These are phyloP conservation scores for Zaprionus tsacasi DNA, from an alignment of 1,140 invertebrate genomes.

Conservation along the genomic window DNA sequence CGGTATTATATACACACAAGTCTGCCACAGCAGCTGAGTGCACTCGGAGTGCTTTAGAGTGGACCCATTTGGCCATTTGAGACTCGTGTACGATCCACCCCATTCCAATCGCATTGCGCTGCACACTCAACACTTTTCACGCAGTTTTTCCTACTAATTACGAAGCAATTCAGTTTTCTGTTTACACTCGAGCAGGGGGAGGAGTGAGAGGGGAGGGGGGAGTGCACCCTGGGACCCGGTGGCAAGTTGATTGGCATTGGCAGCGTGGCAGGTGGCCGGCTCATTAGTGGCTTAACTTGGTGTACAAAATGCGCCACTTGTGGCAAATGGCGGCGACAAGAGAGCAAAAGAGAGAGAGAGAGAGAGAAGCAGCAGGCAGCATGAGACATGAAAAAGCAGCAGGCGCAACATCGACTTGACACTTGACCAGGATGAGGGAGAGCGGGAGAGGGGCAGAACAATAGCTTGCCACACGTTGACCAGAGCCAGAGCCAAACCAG, in stretches of 20 bases:
- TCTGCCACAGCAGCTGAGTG: not conserved
- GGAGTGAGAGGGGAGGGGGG: not conserved
- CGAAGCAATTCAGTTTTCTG: slow-evolving; percentile 81
- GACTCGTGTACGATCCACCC: not conserved
- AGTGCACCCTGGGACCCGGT: slow-evolving; percentile 15
- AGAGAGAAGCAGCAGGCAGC: slow-evolving; percentile 47
- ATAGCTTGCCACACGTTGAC: slow-evolving; percentile 73
- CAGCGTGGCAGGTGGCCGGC: slow-evolving; percentile 76
- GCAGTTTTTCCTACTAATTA: slow-evolving; percentile 81
- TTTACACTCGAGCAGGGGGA: slow-evolving; percentile 51
- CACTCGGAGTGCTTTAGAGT: not conserved
- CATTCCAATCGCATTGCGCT: not conserved
- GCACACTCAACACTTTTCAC: slow-evolving; percentile 41
- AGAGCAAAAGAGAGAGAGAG: not conserved
- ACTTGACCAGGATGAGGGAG: slow-evolving; percentile 60
- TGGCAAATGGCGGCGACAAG: slow-evolving; percentile 59
- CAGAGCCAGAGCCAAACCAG: slow-evolving; percentile 36
- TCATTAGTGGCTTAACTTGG: slow-evolving; percentile 81
- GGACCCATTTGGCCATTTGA: not conserved
- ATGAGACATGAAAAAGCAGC: slow-evolving; percentile 77
- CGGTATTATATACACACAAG: not conserved
- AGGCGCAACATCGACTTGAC: slow-evolving; percentile 74
- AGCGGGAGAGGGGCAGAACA: slow-evolving; percentile 39
- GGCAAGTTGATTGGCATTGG: slow-evolving; percentile 56
- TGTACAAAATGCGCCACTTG: slow-evolving; percentile 80